phyloP scores from a whole-genome alignment of 2,797 vertebrate species.

The Anabacerthia variegaticeps region DNA sequence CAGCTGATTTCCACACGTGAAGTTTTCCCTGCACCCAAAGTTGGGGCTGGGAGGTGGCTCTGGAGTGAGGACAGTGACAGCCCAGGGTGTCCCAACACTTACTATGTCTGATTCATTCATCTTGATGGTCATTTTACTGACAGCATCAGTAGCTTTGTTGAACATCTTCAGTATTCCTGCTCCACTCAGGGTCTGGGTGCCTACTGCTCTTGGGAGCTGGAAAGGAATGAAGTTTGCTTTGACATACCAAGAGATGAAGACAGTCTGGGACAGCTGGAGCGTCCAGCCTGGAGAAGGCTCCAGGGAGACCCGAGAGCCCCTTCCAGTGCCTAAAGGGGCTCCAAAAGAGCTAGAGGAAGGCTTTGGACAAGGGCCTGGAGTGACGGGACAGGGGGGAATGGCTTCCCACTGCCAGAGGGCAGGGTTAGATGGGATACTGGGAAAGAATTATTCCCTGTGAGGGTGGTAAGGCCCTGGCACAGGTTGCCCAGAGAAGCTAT shows the following conservation, averaged over 20 bases:
- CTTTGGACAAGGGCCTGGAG: not conserved
- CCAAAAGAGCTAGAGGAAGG: not conserved
- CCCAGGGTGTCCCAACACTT: conserved; percentile 64
- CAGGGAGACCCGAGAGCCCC: not conserved
- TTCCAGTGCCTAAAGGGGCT: not conserved
- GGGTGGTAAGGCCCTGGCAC: not conserved
- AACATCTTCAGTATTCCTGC: conserved; percentile 98
- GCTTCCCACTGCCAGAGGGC: not conserved
- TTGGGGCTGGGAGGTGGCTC: not conserved
- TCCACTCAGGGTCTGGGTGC: conserved; percentile 92
- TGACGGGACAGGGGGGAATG: not conserved
- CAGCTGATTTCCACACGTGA: not conserved
- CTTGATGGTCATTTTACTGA: conserved; percentile 99
- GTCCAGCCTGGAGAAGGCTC: not conserved
- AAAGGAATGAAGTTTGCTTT: not conserved
- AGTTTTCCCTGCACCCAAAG: not conserved
- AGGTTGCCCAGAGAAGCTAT: not conserved
- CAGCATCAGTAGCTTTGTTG: conserved; percentile 93
- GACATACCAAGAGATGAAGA: not conserved
- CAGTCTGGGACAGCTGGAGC: not conserved
- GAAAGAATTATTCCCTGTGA: not conserved
- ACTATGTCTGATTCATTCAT: conserved; percentile 98
- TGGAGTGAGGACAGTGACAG: fast-evolving
- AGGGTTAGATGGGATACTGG: not conserved
- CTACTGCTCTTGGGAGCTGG: conserved; percentile 91